These are phyloP conservation scores for Protobothrops flavoviridis DNA, from an alignment of 2,113 vertebrate genomes.

Conservation along the genomic window DNA sequence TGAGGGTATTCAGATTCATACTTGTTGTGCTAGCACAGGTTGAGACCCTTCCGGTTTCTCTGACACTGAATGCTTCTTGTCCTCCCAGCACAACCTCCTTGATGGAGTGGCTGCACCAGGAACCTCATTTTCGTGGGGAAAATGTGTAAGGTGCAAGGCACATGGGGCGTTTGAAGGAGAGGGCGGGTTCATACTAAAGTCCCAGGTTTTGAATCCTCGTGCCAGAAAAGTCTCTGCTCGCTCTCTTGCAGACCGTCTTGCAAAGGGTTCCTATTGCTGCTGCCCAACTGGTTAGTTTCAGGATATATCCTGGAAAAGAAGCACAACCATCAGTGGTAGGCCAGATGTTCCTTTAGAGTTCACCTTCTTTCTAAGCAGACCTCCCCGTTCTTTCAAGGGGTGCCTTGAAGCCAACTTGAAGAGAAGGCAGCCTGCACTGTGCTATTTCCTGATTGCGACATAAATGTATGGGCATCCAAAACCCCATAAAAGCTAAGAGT, in stretches of 20 bases:
- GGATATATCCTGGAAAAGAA: constrained; percentile 76
- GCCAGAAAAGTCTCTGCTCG: constrained; percentile 87
- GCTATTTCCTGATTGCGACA: background rate
- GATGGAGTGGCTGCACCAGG: background rate
- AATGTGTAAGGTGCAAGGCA: constrained; percentile 79
- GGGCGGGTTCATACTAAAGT: constrained; percentile 85
- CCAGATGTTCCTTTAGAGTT: fast-evolving
- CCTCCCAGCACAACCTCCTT: constrained; percentile 21
- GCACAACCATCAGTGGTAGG: background rate
- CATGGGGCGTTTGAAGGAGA: constrained; percentile 62
- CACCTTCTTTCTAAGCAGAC: background rate
- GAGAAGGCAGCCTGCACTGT: background rate
- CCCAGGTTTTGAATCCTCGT: constrained; percentile 92
- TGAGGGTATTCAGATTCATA: constrained; percentile 25
- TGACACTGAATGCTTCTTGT: background rate
- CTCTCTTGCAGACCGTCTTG: constrained; percentile 71
- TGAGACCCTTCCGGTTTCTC: constrained; percentile 26
- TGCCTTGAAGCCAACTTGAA: background rate
- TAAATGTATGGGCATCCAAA: background rate
- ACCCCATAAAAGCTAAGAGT: background rate
- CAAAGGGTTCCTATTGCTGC: constrained; percentile 61
- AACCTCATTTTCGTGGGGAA: constrained; percentile 31
- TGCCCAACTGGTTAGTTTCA: constrained; percentile 76
- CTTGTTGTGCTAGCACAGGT: constrained; percentile 17
- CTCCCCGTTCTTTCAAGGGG: background rate